A percentile compares a stretch with the other conserved stretches of the same genome.
Conservation (phyloP, 2,113 vertebrate species). For the Sarotherodon lohbergeri region DNA sequence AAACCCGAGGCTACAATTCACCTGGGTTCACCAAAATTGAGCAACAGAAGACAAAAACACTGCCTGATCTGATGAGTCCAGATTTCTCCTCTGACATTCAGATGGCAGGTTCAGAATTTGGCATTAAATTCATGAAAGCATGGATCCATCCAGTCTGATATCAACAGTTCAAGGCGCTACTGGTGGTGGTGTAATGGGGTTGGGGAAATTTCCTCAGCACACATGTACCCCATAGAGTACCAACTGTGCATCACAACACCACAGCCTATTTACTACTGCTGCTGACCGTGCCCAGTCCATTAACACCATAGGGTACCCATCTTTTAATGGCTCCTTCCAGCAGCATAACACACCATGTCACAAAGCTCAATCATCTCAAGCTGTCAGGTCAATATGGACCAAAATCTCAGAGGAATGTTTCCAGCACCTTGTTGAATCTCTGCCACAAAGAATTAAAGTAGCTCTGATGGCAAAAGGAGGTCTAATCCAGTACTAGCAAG, state of each 20-base stretch:
- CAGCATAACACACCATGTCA: neutral
- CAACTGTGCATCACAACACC: neutral
- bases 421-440: neutral
- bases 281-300: neutral
- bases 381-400: neutral
- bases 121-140: neutral
- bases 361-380: neutral
- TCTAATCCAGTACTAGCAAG: neutral
- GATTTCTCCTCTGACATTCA: neutral
- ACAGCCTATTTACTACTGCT: neutral
- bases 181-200: neutral
- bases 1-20: neutral
- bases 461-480: neutral
- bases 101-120: neutral
- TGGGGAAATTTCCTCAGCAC: neutral
- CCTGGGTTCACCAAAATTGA: neutral
- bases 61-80: neutral
- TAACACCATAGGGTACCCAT: neutral
- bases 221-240: neutral
- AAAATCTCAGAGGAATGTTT: neutral
- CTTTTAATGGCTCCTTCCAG: neutral
- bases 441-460: neutral
- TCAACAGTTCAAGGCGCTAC: neutral
- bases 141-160: neutral
- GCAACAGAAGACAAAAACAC: neutral